Evolutionary conservation across 2,113 vertebrate species (phyloP).

Genomic region (Stegostoma tigrinum): DNA sequence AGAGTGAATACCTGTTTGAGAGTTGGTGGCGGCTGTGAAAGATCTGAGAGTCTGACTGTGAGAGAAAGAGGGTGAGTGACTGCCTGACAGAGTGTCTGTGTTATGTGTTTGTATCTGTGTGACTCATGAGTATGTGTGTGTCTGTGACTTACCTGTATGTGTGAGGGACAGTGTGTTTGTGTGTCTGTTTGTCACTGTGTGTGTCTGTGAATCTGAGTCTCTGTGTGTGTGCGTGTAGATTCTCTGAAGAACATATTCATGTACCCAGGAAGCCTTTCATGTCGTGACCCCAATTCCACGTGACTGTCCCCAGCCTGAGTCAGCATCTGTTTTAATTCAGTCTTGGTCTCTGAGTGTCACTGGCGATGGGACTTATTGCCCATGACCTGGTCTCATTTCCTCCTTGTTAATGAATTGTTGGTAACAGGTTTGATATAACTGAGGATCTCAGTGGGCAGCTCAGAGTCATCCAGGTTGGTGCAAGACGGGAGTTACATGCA

Average conservation of each 20-base stretch:
- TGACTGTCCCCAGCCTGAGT: neutral
- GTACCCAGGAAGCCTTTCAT: neutral
- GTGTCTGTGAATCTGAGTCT: neutral
- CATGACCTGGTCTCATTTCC: neutral
- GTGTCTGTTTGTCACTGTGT: slow-evolving; percentile 14
- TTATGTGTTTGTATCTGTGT: too few relatives aligned
- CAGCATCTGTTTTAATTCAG: neutral
- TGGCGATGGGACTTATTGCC: neutral
- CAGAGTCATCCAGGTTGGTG: neutral
- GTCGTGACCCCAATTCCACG: too few relatives aligned
- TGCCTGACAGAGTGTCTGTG: too few relatives aligned
- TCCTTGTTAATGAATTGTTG: neutral
- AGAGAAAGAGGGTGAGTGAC: too few relatives aligned
- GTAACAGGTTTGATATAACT: neutral
- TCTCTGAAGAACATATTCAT: slow-evolving; percentile 15
- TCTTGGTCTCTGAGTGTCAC: neutral
- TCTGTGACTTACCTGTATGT: too few relatives aligned
- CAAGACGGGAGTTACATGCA: neutral
- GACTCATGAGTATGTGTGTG: too few relatives aligned
- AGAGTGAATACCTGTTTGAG: too few relatives aligned
- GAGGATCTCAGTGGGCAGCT: neutral
- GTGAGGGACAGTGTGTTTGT: too few relatives aligned
- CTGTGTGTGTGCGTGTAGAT: neutral
- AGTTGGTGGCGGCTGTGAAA: too few relatives aligned
- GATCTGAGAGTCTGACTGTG: too few relatives aligned